A percentile compares a stretch with the other conserved stretches of the same genome.
phyloP scores from a whole-genome alignment of 2,888 invertebrate genomes.

The Ennomos erosarius region DNA sequence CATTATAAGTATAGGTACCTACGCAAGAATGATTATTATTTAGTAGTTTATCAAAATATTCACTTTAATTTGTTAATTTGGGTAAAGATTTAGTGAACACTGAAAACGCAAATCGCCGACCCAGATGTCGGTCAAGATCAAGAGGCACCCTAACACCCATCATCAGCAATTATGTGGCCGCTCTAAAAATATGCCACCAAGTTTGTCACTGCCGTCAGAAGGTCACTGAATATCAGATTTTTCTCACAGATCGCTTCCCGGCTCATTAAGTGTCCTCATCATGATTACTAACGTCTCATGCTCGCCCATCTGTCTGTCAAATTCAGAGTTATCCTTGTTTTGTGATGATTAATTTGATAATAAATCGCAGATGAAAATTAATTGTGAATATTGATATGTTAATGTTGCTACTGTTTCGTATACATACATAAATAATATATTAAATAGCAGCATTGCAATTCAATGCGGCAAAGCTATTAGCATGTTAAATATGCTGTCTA shows the following conservation, averaged over 20 bases:
- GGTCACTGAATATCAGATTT: constrained; percentile 12
- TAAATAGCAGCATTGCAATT: neutral
- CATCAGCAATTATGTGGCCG: no score
- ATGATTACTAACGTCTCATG: constrained; percentile 43
- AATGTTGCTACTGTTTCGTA: constrained; percentile 12
- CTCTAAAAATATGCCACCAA: no score
- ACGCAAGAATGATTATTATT: no score
- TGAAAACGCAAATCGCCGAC: no score
- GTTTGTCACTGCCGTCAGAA: neutral
- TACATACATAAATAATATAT: neutral
- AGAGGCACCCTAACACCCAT: no score
- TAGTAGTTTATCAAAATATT: no score
- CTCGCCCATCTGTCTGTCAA: constrained; percentile 61
- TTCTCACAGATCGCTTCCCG: constrained; percentile 49
- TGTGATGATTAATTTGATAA: constrained; percentile 44
- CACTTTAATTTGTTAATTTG: no score
- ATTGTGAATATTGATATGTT: neutral
- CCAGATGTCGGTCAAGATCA: no score
- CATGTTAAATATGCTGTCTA: no score
- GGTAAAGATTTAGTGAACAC: no score
- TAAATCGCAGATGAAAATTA: constrained; percentile 44
- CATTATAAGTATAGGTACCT: no score
- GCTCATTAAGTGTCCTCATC: constrained; percentile 48
- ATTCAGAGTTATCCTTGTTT: constrained; percentile 50
- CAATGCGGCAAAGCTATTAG: no score